Base-by-base conservation (phyloP, 2,888 invertebrate genomes). In the Zaprionus lineosus region DNA sequence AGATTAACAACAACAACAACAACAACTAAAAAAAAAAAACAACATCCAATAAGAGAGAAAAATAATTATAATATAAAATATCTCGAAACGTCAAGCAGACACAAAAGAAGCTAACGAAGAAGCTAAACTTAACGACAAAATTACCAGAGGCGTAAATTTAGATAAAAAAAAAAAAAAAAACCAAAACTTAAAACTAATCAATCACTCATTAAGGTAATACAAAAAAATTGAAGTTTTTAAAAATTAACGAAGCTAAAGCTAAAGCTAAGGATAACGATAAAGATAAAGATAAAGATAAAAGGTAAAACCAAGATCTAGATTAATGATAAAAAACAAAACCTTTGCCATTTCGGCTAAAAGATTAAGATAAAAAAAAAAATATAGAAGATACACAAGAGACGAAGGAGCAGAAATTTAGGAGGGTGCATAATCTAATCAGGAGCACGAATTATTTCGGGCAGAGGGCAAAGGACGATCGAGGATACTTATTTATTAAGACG, bases 311-410 rank as follows among this genome's bases (percentile, higher is more conserved):
- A 67, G 55, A 65, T 61, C 60, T 53, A 59, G 69, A 61, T 16
- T 69, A 72, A 69, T 47, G 46, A 43, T 59, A 67, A 65, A 53
- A 41, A 58, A 19, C 5, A 62, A 64, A 65, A 66, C 51, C 56
- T 66, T 72, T 73, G 76, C 74, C 51, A 66, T 69, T 75, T 77
- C 56, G 82, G 63, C 70, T 66, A 56, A 47, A 56, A 29, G 50
- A 60, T 34, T 28, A 51, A 21, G 29, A 48, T 39, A 24, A 33
- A 41, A 28, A 31, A 40, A 21, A 2, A 8, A 24, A 24, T 24
- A 2, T 2, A 24, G 6, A 24, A 24, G 6, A 3, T 5, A 19
- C 5, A 19, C 24, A n/a, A 50, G 9, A 14, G 19, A 12, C 29
- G 9, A 29, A 29, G 8, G 11, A 29, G 3, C 29, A 29, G 1